phyloP scores from a whole-genome alignment of 2,113 vertebrate species.

The Chaetodon auriga region DNA sequence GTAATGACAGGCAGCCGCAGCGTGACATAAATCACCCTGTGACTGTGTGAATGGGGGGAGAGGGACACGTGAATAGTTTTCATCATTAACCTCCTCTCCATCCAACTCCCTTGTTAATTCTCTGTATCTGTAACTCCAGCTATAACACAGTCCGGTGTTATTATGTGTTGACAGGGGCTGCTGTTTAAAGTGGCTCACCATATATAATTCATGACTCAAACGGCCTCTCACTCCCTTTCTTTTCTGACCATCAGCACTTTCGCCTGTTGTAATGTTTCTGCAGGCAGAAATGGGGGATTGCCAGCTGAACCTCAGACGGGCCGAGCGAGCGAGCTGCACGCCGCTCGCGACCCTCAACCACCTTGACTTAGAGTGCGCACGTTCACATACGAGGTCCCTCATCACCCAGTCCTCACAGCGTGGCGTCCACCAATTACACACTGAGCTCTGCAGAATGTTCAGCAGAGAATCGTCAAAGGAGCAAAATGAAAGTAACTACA shows the following conservation, averaged over 20 bases:
- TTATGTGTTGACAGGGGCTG: constrained; percentile 79
- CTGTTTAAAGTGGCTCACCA: constrained; percentile 81
- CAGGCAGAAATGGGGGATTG: constrained; percentile 58
- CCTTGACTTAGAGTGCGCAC: neutral
- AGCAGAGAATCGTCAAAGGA: constrained; percentile 8
- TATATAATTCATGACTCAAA: constrained; percentile 85
- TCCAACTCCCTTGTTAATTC: constrained; percentile 53
- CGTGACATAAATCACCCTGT: constrained; percentile 23
- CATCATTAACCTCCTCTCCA: constrained; percentile 37
- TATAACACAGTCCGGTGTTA: constrained; percentile 68
- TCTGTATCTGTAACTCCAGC: constrained; percentile 48
- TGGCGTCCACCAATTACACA: constrained; percentile 23
- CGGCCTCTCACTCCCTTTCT: constrained; percentile 68
- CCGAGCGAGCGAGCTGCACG: constrained; percentile 4
- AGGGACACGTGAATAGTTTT: constrained; percentile 49
- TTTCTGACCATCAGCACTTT: constrained; percentile 86
- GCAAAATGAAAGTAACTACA: constrained; percentile 32
- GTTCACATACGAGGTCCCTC: neutral
- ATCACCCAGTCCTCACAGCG: constrained; percentile 15
- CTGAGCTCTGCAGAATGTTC: constrained; percentile 10
- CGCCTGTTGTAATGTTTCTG: constrained; percentile 71
- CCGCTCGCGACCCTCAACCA: constrained; percentile 6
- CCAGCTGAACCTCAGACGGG: constrained; percentile 48
- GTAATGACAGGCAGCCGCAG: constrained; percentile 22
- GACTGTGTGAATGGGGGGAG: constrained; percentile 37